Evolutionary conservation across 1,140 invertebrate genomes (phyloP).

Genomic region (Bilobella aurantiaca): DNA sequence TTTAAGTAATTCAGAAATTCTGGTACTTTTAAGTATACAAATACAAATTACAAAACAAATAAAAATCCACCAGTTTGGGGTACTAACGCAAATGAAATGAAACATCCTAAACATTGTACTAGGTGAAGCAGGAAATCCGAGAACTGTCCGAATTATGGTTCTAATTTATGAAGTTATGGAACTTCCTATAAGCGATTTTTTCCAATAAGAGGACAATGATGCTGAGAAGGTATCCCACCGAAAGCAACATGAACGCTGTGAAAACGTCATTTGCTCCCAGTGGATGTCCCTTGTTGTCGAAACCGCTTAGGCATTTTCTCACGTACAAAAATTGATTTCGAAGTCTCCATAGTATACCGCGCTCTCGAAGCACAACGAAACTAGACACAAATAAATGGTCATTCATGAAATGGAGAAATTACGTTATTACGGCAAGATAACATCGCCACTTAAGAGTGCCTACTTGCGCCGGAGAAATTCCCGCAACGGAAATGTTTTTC

Average conservation of each 20-base stretch:
- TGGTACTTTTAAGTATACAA: too few species aligned
- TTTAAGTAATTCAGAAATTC: too few species aligned
- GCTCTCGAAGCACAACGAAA: slow-evolving; percentile 18
- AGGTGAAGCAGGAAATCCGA: too few species aligned
- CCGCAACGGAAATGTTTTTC: slow-evolving; percentile 20
- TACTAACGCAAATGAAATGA: too few species aligned
- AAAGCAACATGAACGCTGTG: slow-evolving; percentile 32
- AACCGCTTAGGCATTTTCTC: slow-evolving; percentile 21
- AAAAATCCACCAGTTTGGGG: too few species aligned
- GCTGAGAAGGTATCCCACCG: slow-evolving; percentile 23
- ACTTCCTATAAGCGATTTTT: slow-evolving; percentile 8
- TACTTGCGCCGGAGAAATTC: slow-evolving; percentile 23
- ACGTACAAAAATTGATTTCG: slow-evolving; percentile 8
- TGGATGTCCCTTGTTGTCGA: slow-evolving; percentile 20
- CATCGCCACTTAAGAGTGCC: background rate
- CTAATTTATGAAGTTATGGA: background rate
- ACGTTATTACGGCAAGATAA: too few species aligned
- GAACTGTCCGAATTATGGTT: background rate
- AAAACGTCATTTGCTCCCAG: slow-evolving; percentile 29
- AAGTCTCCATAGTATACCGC: slow-evolving; percentile 15
- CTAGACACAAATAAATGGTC: slow-evolving; percentile 6
- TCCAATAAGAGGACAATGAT: slow-evolving; percentile 19
- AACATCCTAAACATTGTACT: too few species aligned
- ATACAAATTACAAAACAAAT: too few species aligned
- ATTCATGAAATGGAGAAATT: slow-evolving; percentile 10